Evolutionary conservation across 1,140 invertebrate genomes (phyloP).

Genomic region (Calycopis cecrops): DNA sequence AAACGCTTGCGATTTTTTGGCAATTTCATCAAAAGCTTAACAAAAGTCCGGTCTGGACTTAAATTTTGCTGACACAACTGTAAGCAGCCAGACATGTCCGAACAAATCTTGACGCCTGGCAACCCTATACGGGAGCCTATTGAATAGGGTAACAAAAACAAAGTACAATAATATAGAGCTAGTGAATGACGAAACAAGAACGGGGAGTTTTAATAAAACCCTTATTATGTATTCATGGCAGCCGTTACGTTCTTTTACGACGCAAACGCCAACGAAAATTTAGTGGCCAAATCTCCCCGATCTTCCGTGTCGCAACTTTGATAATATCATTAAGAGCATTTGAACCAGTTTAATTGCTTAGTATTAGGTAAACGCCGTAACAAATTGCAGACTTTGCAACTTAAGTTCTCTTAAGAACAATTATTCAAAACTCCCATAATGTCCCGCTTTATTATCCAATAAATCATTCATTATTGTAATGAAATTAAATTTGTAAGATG

Average conservation of each 20-base stretch:
- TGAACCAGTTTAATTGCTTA: slow-evolving; percentile 39
- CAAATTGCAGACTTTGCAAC: neutral
- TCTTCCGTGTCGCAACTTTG: slow-evolving; percentile 40
- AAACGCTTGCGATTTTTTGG: too few species aligned
- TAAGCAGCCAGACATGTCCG: too few species aligned
- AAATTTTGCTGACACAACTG: too few species aligned
- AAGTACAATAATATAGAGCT: slow-evolving; percentile 26
- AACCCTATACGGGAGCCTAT: too few species aligned
- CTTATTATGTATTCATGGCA: slow-evolving; percentile 65
- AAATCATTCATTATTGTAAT: neutral
- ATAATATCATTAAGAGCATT: slow-evolving; percentile 46
- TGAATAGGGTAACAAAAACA: slow-evolving; percentile 24
- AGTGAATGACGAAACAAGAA: slow-evolving; percentile 45
- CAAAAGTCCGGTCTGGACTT: too few species aligned
- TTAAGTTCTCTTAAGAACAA: neutral
- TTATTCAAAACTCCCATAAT: neutral
- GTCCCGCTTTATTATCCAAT: neutral
- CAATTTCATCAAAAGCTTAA: too few species aligned
- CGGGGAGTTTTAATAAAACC: slow-evolving; percentile 68
- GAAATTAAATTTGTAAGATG: neutral
- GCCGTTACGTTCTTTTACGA: slow-evolving; percentile 62
- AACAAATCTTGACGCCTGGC: too few species aligned
- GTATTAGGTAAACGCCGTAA: slow-evolving; percentile 3
- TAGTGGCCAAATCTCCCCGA: slow-evolving; percentile 31
- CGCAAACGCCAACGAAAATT: slow-evolving; percentile 39